Base-by-base conservation (phyloP, 2,888 invertebrate genomes). In the Mimachlamys varia region DNA sequence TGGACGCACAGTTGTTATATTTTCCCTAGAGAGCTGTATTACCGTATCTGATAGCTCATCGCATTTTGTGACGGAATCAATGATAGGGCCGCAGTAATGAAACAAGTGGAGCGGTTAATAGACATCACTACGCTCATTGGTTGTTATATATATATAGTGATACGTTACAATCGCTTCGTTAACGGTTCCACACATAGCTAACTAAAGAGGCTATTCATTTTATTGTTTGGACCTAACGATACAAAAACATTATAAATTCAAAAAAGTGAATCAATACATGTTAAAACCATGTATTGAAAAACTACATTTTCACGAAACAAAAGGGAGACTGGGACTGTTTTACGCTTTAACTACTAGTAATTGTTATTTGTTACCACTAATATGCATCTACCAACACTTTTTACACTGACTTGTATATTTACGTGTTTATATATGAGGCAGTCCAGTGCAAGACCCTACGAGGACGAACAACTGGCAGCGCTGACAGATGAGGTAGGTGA, bases 41-140 rank as follows among this genome's bases (percentile, higher is more conserved):
- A 76, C 76, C 12, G 27, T 33, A 17, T 33, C 27, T 33, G 76
- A 76, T 33, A 33, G 12, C 76, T 76, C 76, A 76, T 76, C 27
- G 76, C 27, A 13, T 76, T 76, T 76, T 76, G 76, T 76, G 58
- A 58, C 58, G 58, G 15, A 33, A 76, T 76, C 76, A 76, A 76
- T 76, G 76, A 76, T 76, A 76, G 76, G 76, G 33, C 76, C 10
- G 33, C 33, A 2, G 76, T 76, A 76, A 76, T 76, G 76, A 76
- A 76, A 33, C 76, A 76, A 76, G 76, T 76, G 76, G 33, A 76
- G 27, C 76, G 33, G 76, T 27, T 76, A 76, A 76, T 76, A 76
- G 76, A 12, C 15, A 76, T 76, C 27, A 76, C 76, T 27, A 76
- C 76, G 76, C 76, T 76, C 76, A 76, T 76, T 76, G 76, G 76